These are phyloP conservation scores for Spilosoma lubricipeda DNA, from an alignment of 2,888 invertebrate species.

Conservation along the genomic window DNA sequence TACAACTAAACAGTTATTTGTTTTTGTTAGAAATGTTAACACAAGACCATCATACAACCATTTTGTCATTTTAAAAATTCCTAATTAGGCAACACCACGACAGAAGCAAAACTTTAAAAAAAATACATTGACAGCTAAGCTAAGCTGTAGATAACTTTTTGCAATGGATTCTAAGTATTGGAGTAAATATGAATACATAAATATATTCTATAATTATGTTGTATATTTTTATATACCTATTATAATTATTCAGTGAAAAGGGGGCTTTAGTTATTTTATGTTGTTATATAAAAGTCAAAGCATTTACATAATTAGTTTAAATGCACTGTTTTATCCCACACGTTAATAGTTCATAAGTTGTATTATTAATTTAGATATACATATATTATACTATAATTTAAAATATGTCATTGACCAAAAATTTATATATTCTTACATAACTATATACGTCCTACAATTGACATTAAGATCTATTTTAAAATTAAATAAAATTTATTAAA, in stretches of 20 bases:
- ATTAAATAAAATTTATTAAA: conserved; percentile 63
- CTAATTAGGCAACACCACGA: not conserved
- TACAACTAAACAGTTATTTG: too few species aligned
- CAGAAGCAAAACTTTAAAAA: not conserved
- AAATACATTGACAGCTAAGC: not conserved
- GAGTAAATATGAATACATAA: not conserved
- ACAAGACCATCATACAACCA: too few species aligned
- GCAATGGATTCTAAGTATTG: not conserved
- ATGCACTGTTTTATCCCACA: conserved; percentile 76
- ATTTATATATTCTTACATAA: conserved; percentile 51
- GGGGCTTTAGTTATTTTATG: conserved; percentile 37
- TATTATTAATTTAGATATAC: conserved; percentile 50
- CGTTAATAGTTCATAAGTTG: conserved; percentile 55
- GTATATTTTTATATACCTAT: not conserved
- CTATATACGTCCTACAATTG: conserved; percentile 59
- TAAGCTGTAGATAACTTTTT: not conserved
- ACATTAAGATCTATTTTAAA: conserved; percentile 60
- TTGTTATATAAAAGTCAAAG: conserved; percentile 58
- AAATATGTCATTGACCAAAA: conserved; percentile 67
- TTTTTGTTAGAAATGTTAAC: too few species aligned
- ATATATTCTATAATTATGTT: not conserved
- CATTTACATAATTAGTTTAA: conserved; percentile 66
- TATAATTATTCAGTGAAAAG: conserved; percentile 20
- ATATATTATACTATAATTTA: conserved; percentile 48
- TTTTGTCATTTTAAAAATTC: too few species aligned